Conservation (phyloP, 2,113 vertebrate species). For the Probosciger aterrimus region DNA sequence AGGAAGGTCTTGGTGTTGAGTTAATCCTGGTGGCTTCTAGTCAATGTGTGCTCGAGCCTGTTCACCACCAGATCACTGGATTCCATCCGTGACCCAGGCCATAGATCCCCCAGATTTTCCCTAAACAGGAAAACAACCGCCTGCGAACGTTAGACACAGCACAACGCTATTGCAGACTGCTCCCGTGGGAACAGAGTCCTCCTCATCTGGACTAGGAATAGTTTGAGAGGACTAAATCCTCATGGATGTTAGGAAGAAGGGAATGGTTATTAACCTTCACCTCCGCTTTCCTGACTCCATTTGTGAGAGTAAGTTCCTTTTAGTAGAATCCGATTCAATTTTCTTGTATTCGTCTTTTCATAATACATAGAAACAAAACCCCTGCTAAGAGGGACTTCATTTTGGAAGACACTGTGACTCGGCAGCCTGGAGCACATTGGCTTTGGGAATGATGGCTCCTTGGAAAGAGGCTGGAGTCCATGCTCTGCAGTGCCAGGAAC, state of each 20-base stretch:
- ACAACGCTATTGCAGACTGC: background rate
- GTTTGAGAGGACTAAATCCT: background rate
- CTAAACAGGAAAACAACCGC: background rate
- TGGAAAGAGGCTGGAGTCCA: background rate
- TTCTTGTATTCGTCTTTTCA: background rate
- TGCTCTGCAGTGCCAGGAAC: background rate
- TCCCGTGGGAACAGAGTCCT: background rate
- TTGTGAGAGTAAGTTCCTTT: background rate
- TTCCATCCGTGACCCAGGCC: background rate
- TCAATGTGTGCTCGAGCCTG: background rate
- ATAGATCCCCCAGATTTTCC: background rate
- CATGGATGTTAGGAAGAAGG: background rate
- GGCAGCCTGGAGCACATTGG: background rate
- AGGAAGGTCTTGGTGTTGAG: background rate
- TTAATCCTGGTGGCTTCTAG: background rate
- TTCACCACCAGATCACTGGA: background rate
- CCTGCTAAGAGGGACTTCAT: background rate
- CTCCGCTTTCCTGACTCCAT: background rate
- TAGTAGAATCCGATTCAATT: background rate
- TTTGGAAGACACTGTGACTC: constrained; percentile 13
- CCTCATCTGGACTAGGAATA: background rate
- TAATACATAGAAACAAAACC: background rate
- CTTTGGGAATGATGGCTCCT: background rate
- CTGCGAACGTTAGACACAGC: background rate
- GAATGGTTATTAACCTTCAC: background rate